Percentiles rank a stretch among this genome's conserved stretches.
These are phyloP conservation scores for Todiramphus saurophagus DNA, from an alignment of 2,113 vertebrate genomes.

Conservation along the genomic window DNA sequence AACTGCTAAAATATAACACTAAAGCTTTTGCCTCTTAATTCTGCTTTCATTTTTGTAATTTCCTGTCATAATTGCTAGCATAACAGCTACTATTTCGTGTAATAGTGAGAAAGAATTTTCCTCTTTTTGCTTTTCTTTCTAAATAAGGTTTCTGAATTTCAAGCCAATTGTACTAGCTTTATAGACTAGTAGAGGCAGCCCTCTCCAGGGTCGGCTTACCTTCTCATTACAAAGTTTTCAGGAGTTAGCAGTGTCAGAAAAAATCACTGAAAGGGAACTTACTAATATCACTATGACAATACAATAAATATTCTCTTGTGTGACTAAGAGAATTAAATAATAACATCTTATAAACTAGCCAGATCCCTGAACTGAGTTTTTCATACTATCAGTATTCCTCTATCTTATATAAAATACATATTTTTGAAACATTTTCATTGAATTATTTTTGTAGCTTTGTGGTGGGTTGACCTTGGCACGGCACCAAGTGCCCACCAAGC, in stretches of 20 bases:
- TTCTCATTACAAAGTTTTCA: neutral
- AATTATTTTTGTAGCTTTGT: neutral
- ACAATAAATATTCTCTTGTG: neutral
- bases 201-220: neutral
- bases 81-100: neutral
- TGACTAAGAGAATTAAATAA: neutral
- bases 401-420: neutral
- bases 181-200: neutral
- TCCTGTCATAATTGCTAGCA: neutral
- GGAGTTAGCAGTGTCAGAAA: neutral
- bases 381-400: neutral
- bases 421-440: neutral
- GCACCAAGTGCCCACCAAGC: no score
- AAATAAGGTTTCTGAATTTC: neutral
- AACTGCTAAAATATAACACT: neutral
- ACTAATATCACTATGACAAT: neutral
- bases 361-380: neutral
- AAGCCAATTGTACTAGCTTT: neutral
- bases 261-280: neutral
- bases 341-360: neutral
- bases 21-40: neutral
- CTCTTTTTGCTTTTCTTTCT: neutral
- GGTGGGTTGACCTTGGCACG: no score
- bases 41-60: neutral
- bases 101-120: neutral